Evolutionary conservation across 1,140 invertebrate species (phyloP).

Genomic region (Listronotus oregonensis): DNA sequence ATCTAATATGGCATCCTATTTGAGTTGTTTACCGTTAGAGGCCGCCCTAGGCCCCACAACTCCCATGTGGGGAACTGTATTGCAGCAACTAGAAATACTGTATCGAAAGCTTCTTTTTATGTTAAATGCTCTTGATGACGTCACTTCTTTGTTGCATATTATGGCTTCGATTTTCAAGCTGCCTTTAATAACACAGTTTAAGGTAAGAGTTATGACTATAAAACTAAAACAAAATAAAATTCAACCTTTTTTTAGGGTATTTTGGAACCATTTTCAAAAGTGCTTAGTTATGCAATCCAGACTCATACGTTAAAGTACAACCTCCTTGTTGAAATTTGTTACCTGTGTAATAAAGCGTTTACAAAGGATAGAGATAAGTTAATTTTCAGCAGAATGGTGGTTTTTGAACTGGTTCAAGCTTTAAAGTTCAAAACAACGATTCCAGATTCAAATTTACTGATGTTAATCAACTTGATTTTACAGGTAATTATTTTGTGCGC

Average conservation of each 20-base stretch:
- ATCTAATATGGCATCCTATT: conserved; percentile 89
- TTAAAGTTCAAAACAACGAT: conserved; percentile 93
- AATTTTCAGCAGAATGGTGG: conserved; percentile 84
- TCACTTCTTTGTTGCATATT: conserved; percentile 79
- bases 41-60: conserved; percentile 70
- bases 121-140: conserved; percentile 74
- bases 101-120: conserved; percentile 79
- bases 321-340: conserved; percentile 86
- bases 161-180: conserved; percentile 86
- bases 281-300: conserved; percentile 89
- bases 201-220: conserved; percentile 61
- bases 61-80: conserved; percentile 76
- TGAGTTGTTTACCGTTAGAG: conserved; percentile 90
- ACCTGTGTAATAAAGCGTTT: conserved; percentile 86
- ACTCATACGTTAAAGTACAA: conserved; percentile 84
- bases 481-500: conserved; percentile 66
- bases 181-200: conserved; percentile 78
- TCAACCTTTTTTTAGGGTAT: conserved; percentile 69
- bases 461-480: conserved; percentile 86
- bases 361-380: conserved; percentile 92
- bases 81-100: conserved; percentile 82
- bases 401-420: conserved; percentile 93
- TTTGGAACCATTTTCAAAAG: conserved; percentile 95
- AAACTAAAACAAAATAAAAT: too few relatives aligned
- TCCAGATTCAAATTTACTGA: conserved; percentile 91